Base-by-base conservation (phyloP, 35 echinoderm and acorn worm genomes). In the Stichopus chloronotus region DNA sequence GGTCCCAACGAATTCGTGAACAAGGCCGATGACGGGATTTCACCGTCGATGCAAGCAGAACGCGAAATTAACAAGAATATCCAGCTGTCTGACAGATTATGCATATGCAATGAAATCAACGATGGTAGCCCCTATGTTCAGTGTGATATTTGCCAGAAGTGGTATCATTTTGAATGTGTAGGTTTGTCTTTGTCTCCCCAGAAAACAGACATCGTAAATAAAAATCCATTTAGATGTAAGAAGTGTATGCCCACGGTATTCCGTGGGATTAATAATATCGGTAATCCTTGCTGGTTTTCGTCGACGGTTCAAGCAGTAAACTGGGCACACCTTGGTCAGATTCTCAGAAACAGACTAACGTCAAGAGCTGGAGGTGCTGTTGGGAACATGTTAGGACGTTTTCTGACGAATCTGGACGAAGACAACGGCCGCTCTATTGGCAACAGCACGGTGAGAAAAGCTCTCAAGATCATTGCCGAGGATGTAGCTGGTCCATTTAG, bases 51-150 rank as follows among this genome's bases (percentile, higher is more conserved):
- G 30, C 30, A 43, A 43, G 30, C 3, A 43, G 30, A 43, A 43
- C 30, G 3, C 3, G 30, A 43, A 43, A 43, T 43, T 3, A 43
- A 43, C 30, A 43, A 43, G 30, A 43, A 43, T 43, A 43, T 43
- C 30, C 30, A 43, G 9, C 19, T 30, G 12, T 8, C 14, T 54
- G 55, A 83, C 6, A 53, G 79, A 25, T 83, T 43, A 4, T 83
- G 79, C 79, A 83, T 83, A 7, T 83, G 79, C 52, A n/a, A 25
- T 7, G 79, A 83, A 83, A 22, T 24, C 52, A 83, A 83, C 52
- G 79, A 83, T 14, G 79, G 79, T 54, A 83, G 79, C 7, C 79
- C 79, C 7, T 83, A 83, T 57, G 79, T 83, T 7, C 79, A 83
- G 52, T 83, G 79, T 30, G 79, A 30, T 8, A 57, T 55, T 10